Evolutionary conservation across 2,888 invertebrate species (phyloP).

Genomic region (Protonemura montana): DNA sequence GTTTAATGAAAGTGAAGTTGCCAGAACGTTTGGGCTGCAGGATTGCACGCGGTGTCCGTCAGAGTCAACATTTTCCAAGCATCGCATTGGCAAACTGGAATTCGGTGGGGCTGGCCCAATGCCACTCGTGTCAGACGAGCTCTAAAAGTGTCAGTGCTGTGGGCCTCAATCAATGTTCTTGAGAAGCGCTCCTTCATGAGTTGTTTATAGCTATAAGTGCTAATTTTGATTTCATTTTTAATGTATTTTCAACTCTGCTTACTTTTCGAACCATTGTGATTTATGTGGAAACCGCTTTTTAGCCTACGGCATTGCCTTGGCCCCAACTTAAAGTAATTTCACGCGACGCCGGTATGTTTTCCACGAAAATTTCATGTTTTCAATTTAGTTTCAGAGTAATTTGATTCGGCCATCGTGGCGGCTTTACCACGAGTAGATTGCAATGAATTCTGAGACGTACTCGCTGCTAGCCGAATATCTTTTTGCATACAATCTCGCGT

Average conservation of each 20-base stretch:
- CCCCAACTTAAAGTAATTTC: background rate
- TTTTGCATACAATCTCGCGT: no score
- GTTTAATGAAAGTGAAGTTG: background rate
- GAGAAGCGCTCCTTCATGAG: background rate
- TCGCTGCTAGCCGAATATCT: no score
- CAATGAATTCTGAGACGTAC: background rate
- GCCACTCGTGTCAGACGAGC: background rate
- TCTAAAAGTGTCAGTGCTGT: background rate
- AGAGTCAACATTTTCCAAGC: slow-evolving; percentile 5
- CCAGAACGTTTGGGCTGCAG: background rate
- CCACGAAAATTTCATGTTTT: background rate
- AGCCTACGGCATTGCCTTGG: background rate
- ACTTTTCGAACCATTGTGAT: background rate
- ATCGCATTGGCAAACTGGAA: background rate
- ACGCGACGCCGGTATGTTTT: background rate
- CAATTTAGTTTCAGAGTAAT: background rate
- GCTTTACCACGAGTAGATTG: background rate
- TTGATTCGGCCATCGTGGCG: background rate
- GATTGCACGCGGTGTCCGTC: background rate
- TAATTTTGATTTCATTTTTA: slow-evolving; percentile 5
- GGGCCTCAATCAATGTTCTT: background rate
- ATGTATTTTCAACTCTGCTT: slow-evolving; percentile 7
- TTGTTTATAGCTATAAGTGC: background rate
- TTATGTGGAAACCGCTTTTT: background rate
- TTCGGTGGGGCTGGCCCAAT: background rate